Conservation (phyloP, 2,888 invertebrate species). For the Cremastobaeus sp. region DNA sequence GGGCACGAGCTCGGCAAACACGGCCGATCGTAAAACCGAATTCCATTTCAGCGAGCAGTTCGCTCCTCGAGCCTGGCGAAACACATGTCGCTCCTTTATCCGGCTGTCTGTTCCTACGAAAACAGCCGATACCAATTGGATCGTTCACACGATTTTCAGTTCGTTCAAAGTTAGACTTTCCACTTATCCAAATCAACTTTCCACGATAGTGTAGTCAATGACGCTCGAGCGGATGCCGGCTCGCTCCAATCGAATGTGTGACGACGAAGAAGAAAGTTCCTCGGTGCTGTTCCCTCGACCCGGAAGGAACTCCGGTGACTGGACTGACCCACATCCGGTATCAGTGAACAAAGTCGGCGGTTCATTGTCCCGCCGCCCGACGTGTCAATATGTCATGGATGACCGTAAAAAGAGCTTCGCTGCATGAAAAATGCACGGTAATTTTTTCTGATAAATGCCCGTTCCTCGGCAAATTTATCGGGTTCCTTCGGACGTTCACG, state of each 20-base stretch:
- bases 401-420: slow-evolving; percentile 6
- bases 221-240: slow-evolving; percentile 49
- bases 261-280: slow-evolving; percentile 59
- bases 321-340: slow-evolving; percentile 73
- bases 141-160: slow-evolving; percentile 12
- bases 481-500: too few relatives aligned
- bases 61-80: too few relatives aligned
- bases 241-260: slow-evolving; percentile 39
- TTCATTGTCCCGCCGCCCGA: slow-evolving; percentile 14
- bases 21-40: too few relatives aligned
- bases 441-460: too few relatives aligned
- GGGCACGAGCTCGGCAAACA: too few relatives aligned
- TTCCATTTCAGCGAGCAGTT: too few relatives aligned
- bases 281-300: slow-evolving; percentile 66
- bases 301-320: slow-evolving; percentile 74
- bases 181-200: slow-evolving; percentile 48
- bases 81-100: not conserved
- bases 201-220: slow-evolving; percentile 56
- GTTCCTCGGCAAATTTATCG: too few relatives aligned
- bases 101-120: slow-evolving; percentile 1
- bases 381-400: slow-evolving; percentile 16
- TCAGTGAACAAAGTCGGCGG: slow-evolving; percentile 11
- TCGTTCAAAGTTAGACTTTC: slow-evolving; percentile 43
- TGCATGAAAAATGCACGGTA: too few relatives aligned
- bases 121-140: slow-evolving; percentile 6